Base-by-base conservation (phyloP, 2,888 invertebrate genomes). In the Lasioglossum calceatum region DNA sequence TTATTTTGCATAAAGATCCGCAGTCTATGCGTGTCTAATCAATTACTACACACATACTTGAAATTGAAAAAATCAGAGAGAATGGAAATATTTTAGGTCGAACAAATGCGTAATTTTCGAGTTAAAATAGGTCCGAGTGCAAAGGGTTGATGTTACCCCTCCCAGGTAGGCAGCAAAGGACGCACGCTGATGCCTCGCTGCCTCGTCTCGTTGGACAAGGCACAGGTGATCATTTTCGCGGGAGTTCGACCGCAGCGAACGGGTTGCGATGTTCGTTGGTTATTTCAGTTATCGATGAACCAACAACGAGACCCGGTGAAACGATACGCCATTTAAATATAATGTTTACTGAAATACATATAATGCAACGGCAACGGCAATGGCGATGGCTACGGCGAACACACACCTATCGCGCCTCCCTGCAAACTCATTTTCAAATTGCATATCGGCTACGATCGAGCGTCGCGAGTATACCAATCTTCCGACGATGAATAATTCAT, bases 401-500 rank as follows among this genome's bases (percentile, higher is more conserved):
- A 61, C 67, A 36, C 36, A 39, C 36, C 3, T 77, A 85, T 84
- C 81, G 86, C 86, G 58, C 73, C 81, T 74, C 87, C 81, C 88
- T 80, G 54, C 88, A 84, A 82, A 89, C 90, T 91, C 87, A 90
- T 91, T 91, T 91, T 90, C 91, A 91, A 91, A 91, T 91, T 91
- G 91, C 91, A 91, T 88, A 90, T 91, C 91, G 87, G 91, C 87
- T 86, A 86, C 85, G 89, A 91, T 91, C 91, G 91, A 90, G 90
- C 85, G 91, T 88, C 77, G 91, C 90, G 91, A 87, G 88, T 91
- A 87, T 89, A 91, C 91, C 91, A 91, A 91, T 91, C 91, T 91
- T 91, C 86, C 86, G 87, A 77, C 91, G 90, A 89, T 91, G 91
- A 91, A 91, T 91, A 84, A 91, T 91, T 91, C 91, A 91, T 91